Base-by-base conservation (phyloP, 2,113 vertebrate genomes). In the Callopanchax toddi region DNA sequence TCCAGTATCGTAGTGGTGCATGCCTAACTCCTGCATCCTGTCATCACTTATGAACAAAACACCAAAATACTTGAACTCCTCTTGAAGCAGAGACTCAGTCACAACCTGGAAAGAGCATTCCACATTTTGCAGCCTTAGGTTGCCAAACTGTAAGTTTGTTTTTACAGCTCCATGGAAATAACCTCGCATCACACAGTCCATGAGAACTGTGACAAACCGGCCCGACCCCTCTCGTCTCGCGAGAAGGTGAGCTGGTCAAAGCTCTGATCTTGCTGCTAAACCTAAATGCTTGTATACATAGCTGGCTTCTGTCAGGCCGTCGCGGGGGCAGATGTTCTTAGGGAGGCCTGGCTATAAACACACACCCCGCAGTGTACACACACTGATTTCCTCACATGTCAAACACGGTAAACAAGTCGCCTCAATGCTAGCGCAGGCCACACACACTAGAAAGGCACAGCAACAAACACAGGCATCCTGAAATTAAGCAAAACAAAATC, bases 351-450 rank as follows among this genome's bases (percentile, higher is more conserved):
- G 67, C 79, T 86, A 79, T 89, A 87, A 89, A 89, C 84, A 89
- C 78, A 65, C 72, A 62, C 78, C 84, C 74, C 66, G 40, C 69
- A 79, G 86, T 79, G 72, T 89, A 86, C 84, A 89, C 87, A 89
- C 76, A 78, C 60, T 34, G 71, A 79, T 86, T 90, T 89, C 81
- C 89, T 88, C 87, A 77, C 79, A 86, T 85, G 82, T 87, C 82
- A 83, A 79, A 82, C 72, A 71, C 42, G 15, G 86, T 89, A 90
- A 90, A 89, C 89, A 89, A 86, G 83, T 86, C 21, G 70, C 77
- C 76, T 71, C 64, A 59, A 43, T 54, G 69, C 74, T 17, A 61
- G 53, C 20, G 23, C 26, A 10, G 81, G 83, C 79, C 86, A 78
- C 84, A 75, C 73, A 87, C 76, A 86, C 69, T 0, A 75, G 9